phyloP scores from a whole-genome alignment of 2,113 vertebrate genomes.

The Melospiza melodia region DNA sequence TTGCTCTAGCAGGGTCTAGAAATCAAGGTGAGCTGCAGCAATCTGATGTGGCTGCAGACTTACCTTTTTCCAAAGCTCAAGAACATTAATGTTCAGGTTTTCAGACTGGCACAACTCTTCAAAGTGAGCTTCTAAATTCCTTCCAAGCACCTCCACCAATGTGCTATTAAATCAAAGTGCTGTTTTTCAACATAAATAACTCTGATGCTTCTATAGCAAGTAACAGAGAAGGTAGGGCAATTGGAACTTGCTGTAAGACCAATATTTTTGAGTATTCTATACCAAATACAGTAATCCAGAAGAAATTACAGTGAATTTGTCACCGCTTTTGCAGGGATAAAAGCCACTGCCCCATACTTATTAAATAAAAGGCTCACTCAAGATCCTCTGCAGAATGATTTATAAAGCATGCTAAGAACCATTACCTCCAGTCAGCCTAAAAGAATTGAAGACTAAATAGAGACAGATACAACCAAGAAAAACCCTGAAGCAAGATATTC shows the following conservation, averaged over 20 bases:
- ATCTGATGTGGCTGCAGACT: background rate
- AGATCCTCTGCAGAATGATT: background rate
- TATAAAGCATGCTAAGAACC: background rate
- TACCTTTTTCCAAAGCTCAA: background rate
- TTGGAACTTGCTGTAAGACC: background rate
- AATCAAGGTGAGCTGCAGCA: background rate
- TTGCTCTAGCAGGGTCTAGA: background rate
- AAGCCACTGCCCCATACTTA: slow-evolving; percentile 27
- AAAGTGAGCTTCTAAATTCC: background rate
- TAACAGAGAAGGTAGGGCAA: background rate
- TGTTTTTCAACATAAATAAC: background rate
- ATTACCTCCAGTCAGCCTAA: slow-evolving; percentile 17
- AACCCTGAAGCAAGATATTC: background rate
- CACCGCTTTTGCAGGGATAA: background rate
- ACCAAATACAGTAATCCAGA: background rate
- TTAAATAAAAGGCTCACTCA: background rate
- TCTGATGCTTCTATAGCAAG: background rate
- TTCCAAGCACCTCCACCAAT: background rate
- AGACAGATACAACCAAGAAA: background rate
- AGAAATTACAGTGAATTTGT: slow-evolving; percentile 14
- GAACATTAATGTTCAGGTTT: background rate
- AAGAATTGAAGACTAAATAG: background rate
- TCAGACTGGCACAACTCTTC: background rate
- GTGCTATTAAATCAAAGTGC: background rate
- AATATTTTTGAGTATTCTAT: background rate